Percentiles rank a stretch among this genome's conserved stretches.
Conservation (phyloP, 2,888 invertebrate genomes). For the Hirtodrosophila duncani region DNA sequence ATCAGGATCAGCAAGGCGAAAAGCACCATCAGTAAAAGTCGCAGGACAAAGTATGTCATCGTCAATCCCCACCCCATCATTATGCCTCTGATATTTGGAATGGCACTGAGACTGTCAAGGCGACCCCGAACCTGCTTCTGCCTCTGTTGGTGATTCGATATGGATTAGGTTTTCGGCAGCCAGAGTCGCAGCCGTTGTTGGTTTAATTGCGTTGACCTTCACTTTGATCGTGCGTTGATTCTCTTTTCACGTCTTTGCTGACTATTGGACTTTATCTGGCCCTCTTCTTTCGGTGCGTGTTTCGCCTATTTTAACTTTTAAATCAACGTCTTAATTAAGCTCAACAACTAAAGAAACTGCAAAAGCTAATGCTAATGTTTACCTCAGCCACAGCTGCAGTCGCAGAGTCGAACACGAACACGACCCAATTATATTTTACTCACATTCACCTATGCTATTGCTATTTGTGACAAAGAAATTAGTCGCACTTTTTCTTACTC, state of each 20-base stretch:
- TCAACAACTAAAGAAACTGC: neutral
- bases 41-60: slow-evolving; percentile 14
- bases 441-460: too few relatives aligned
- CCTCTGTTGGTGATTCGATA: slow-evolving; percentile 14
- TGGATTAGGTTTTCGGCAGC: slow-evolving; percentile 44
- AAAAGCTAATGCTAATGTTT: slow-evolving; percentile 4
- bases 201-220: slow-evolving; percentile 65
- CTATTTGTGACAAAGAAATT: too few relatives aligned
- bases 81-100: slow-evolving; percentile 1
- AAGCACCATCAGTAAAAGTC: slow-evolving; percentile 28
- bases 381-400: slow-evolving; percentile 7
- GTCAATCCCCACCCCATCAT: slow-evolving; percentile 25
- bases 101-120: too few relatives aligned
- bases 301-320: slow-evolving; percentile 44
- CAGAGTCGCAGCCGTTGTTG: slow-evolving; percentile 47
- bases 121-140: slow-evolving; percentile 25
- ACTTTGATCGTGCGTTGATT: slow-evolving; percentile 66
- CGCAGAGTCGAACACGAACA: too few relatives aligned
- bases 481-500: slow-evolving; percentile 34
- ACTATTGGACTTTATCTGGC: slow-evolving; percentile 26
- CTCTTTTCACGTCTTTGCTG: slow-evolving; percentile 21
- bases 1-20: slow-evolving; percentile 45
- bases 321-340: slow-evolving; percentile 36
- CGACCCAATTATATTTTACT: slow-evolving; percentile 29
- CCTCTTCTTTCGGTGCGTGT: slow-evolving; percentile 36